These are phyloP conservation scores for Dascyllus trimaculatus DNA, from an alignment of 2,113 vertebrate species.

Conservation along the genomic window DNA sequence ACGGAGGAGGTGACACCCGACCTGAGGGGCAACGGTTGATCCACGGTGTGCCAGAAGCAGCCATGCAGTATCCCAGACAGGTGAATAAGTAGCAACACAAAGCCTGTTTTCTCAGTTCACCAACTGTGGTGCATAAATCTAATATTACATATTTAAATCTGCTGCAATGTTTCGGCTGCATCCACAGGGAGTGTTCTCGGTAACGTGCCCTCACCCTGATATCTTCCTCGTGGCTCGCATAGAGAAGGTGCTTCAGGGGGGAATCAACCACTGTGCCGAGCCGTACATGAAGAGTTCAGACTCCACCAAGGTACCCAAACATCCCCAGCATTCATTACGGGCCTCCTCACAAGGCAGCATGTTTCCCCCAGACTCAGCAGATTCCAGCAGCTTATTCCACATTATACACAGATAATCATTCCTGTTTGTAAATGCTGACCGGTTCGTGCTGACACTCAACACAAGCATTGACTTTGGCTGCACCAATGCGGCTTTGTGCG, in stretches of 20 bases:
- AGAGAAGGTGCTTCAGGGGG: conserved; percentile 98
- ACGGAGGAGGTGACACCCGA: conserved; percentile 84
- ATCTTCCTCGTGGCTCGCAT: conserved; percentile 98
- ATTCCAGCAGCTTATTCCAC: conserved; percentile 54
- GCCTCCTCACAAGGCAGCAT: background rate
- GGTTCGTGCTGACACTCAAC: conserved; percentile 37
- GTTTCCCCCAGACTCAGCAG: conserved; percentile 47
- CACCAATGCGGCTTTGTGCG: conserved; percentile 29
- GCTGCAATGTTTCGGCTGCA: conserved; percentile 7
- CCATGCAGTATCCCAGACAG: conserved; percentile 94
- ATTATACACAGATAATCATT: conserved; percentile 56
- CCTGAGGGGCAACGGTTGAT: conserved; percentile 80
- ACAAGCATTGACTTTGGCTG: conserved; percentile 70
- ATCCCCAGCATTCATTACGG: background rate
- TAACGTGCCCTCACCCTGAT: conserved; percentile 95
- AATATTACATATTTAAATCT: background rate
- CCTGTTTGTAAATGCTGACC: conserved; percentile 44
- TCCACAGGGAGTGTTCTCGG: conserved; percentile 94
- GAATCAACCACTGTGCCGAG: conserved; percentile 95
- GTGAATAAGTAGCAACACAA: conserved; percentile 70
- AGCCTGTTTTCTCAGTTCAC: background rate
- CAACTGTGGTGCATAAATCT: background rate
- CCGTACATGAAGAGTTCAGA: conserved; percentile 98
- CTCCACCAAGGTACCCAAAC: conserved; percentile 91
- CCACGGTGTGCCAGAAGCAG: conserved; percentile 84